Evolutionary conservation across 2,888 invertebrate genomes (phyloP).

Genomic region (Chrysolina americana): DNA sequence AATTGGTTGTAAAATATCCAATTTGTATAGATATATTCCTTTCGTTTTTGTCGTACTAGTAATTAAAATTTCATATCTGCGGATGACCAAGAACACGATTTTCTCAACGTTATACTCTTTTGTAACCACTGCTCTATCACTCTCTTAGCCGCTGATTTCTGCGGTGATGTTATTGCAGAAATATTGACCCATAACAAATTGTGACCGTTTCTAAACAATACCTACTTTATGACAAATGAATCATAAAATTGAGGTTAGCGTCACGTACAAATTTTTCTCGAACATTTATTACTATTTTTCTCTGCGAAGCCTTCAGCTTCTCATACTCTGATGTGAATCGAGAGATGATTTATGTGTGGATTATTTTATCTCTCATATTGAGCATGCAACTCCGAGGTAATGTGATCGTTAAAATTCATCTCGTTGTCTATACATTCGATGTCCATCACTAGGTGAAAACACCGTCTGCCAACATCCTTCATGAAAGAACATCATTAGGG

Average conservation of each 20-base stretch:
- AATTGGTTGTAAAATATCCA: too few relatives aligned
- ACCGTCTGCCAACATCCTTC: background rate
- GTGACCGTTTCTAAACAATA: slow-evolving; percentile 1
- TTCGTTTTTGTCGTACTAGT: too few relatives aligned
- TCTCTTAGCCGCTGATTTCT: background rate
- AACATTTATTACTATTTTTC: background rate
- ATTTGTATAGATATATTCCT: too few relatives aligned
- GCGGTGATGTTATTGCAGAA: background rate
- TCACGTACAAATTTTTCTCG: background rate
- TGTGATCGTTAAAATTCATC: background rate
- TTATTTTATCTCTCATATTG: slow-evolving; percentile 1
- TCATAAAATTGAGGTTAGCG: slow-evolving; percentile 1
- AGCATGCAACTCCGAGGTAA: background rate
- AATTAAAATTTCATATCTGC: too few relatives aligned
- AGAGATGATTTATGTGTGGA: background rate
- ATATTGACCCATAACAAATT: background rate
- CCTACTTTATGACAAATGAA: background rate
- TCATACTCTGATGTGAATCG: background rate
- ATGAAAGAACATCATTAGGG: too few relatives aligned
- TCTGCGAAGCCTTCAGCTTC: background rate
- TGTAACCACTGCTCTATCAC: too few relatives aligned
- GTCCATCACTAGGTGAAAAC: background rate
- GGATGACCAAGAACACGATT: too few relatives aligned
- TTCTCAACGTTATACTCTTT: too few relatives aligned
- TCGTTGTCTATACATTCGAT: background rate